Conservation (phyloP, 2,113 vertebrate genomes). For the Bombycilla garrulus region DNA sequence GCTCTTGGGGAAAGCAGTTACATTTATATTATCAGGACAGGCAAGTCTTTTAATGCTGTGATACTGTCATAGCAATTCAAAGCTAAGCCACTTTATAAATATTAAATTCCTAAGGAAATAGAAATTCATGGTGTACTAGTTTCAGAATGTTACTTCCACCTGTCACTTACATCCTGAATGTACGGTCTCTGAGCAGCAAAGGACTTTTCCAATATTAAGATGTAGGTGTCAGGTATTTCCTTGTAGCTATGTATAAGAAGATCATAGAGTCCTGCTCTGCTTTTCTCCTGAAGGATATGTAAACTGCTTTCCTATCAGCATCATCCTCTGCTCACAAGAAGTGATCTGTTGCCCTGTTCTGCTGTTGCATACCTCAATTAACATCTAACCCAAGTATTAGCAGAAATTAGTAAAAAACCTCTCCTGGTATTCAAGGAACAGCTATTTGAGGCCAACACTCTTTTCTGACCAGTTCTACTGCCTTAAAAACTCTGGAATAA, state of each 20-base stretch:
- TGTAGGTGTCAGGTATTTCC: not conserved
- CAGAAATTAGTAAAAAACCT: not conserved
- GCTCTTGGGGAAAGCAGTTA: constrained; percentile 26
- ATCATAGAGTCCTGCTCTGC: not conserved
- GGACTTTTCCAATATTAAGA: constrained; percentile 1
- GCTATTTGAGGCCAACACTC: not conserved
- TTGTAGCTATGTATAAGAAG: not conserved
- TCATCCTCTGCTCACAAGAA: not conserved
- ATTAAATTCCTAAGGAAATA: constrained; percentile 42
- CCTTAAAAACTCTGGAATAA: not conserved
- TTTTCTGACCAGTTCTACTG: not conserved
- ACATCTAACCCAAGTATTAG: not conserved
- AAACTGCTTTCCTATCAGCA: not conserved
- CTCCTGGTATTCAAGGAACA: not conserved
- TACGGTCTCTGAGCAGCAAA: not conserved
- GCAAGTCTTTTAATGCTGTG: not conserved
- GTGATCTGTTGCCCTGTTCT: not conserved
- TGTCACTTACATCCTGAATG: not conserved
- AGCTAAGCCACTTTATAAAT: constrained; percentile 28
- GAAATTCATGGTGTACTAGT: constrained; percentile 20
- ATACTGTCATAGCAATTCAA: constrained; percentile 38
- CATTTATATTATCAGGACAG: constrained; percentile 35
- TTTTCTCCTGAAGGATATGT: not conserved
- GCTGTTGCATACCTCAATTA: not conserved
- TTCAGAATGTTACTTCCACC: not conserved